Percentiles rank a stretch among this genome's conserved stretches.
Conservation (phyloP, 2,888 invertebrate genomes). For the Troilus luridus region DNA sequence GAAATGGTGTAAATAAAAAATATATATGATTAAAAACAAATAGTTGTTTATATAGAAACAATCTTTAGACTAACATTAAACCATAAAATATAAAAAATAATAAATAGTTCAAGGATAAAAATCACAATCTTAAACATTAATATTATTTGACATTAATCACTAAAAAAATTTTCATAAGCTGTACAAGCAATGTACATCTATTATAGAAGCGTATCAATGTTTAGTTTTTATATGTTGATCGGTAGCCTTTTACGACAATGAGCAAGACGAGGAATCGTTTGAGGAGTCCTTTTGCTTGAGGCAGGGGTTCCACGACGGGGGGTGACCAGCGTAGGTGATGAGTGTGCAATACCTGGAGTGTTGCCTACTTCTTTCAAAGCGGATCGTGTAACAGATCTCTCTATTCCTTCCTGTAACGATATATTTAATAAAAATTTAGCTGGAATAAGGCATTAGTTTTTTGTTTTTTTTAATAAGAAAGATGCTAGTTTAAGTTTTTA, state of each 20-base stretch:
- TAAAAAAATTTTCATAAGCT: not conserved
- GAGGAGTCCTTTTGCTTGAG: constrained; percentile 42
- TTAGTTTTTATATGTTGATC: constrained; percentile 38
- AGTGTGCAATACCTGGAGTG: constrained; percentile 54
- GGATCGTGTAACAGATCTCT: constrained; percentile 32
- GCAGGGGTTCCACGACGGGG: constrained; percentile 51
- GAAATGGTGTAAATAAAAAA: not conserved
- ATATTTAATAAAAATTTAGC: no score
- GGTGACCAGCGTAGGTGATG: constrained; percentile 49
- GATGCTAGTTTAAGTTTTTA: no score
- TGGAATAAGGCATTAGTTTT: no score
- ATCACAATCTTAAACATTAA: constrained; percentile 39
- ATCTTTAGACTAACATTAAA: not conserved
- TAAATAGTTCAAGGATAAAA: constrained; percentile 30
- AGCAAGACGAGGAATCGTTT: constrained; percentile 21
- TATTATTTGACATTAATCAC: not conserved
- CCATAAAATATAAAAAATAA: constrained; percentile 39
- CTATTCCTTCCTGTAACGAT: constrained; percentile 39
- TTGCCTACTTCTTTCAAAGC: constrained; percentile 56
- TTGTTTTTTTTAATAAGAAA: no score
- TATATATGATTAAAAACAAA: not conserved
- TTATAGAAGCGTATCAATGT: not conserved
- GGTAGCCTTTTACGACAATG: constrained; percentile 44
- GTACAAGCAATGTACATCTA: not conserved
- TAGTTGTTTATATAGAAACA: constrained; percentile 14